Percentiles rank a stretch among this genome's conserved stretches.
These are phyloP conservation scores for Zeugodacus cucurbitae DNA, from an alignment of 1,140 invertebrate species.

Conservation along the genomic window DNA sequence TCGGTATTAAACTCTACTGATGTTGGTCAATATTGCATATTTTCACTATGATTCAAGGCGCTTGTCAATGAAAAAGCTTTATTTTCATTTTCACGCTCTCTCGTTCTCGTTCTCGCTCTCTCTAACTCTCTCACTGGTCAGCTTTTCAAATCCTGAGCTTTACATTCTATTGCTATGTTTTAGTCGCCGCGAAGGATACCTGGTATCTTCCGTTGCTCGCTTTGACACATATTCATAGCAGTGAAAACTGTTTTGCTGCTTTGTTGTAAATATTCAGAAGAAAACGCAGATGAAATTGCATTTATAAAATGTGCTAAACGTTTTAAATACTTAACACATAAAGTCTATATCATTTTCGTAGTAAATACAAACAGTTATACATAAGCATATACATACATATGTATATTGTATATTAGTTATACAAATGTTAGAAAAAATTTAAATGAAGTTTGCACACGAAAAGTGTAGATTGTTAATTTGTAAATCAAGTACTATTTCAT, in stretches of 20 bases:
- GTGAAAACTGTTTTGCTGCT: neutral
- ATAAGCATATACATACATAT: neutral
- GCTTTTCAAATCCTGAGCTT: conserved; percentile 16
- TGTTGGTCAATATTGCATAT: too few relatives aligned
- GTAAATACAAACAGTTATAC: neutral
- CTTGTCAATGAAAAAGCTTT: too few relatives aligned
- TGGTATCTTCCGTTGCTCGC: neutral
- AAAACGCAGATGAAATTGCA: conserved; percentile 24
- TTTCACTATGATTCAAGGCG: too few relatives aligned
- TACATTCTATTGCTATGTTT: conserved; percentile 15
- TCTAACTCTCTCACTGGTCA: neutral
- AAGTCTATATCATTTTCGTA: conserved; percentile 17
- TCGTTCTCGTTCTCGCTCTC: neutral
- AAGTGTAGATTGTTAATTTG: neutral
- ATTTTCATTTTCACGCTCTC: too few relatives aligned
- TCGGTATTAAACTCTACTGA: too few relatives aligned
- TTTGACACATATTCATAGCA: conserved; percentile 28
- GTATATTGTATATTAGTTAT: neutral
- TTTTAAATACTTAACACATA: neutral
- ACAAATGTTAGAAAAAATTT: neutral
- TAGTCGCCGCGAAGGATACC: neutral
- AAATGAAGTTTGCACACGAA: neutral
- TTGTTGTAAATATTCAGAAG: conserved; percentile 29
- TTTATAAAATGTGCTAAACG: conserved; percentile 36
- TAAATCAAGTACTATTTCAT: neutral